A percentile compares a stretch with the other conserved stretches of the same genome.
Conservation (phyloP, 2,113 vertebrate species). For the Oreochromis spilurus region DNA sequence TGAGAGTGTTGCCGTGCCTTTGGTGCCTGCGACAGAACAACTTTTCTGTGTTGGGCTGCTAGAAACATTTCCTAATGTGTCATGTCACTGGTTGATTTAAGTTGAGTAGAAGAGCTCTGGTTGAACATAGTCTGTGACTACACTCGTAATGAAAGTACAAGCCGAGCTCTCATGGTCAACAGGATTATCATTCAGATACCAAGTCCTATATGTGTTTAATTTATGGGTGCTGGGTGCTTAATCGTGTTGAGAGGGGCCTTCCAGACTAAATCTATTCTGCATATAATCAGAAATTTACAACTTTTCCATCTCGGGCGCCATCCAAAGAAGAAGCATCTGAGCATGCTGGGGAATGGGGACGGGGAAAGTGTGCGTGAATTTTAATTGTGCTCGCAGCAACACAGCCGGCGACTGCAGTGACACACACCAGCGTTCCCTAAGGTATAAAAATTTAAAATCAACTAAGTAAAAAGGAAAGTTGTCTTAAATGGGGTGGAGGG, state of each 20-base stretch:
- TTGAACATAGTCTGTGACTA: slow-evolving; percentile 20
- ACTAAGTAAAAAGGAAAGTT: slow-evolving; percentile 79
- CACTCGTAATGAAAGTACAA: slow-evolving; percentile 45
- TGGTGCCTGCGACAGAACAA: background rate
- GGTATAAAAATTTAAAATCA: slow-evolving; percentile 77
- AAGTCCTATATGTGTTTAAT: slow-evolving; percentile 71
- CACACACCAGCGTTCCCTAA: slow-evolving; percentile 65
- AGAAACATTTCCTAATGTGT: slow-evolving; percentile 38
- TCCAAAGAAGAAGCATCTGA: slow-evolving; percentile 52
- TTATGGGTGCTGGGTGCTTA: slow-evolving; percentile 59
- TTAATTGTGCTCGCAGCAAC: slow-evolving; percentile 73
- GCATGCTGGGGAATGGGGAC: slow-evolving; percentile 45
- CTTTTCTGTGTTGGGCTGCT: slow-evolving; percentile 7
- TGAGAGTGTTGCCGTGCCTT: slow-evolving; percentile 38
- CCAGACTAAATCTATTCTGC: slow-evolving; percentile 59
- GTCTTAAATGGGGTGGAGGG: slow-evolving; percentile 60
- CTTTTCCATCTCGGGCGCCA: slow-evolving; percentile 55
- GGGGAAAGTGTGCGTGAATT: slow-evolving; percentile 62
- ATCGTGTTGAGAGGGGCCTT: slow-evolving; percentile 61
- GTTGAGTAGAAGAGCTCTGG: slow-evolving; percentile 2
- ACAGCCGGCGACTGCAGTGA: slow-evolving; percentile 58
- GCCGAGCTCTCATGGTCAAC: slow-evolving; percentile 59
- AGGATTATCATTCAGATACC: slow-evolving; percentile 46
- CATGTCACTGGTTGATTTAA: slow-evolving; percentile 22
- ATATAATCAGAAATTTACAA: slow-evolving; percentile 69